Percentiles rank a stretch among this genome's conserved stretches.
These are phyloP conservation scores for Cerastis leucographa DNA, from an alignment of 2,888 invertebrate genomes.

Conservation along the genomic window DNA sequence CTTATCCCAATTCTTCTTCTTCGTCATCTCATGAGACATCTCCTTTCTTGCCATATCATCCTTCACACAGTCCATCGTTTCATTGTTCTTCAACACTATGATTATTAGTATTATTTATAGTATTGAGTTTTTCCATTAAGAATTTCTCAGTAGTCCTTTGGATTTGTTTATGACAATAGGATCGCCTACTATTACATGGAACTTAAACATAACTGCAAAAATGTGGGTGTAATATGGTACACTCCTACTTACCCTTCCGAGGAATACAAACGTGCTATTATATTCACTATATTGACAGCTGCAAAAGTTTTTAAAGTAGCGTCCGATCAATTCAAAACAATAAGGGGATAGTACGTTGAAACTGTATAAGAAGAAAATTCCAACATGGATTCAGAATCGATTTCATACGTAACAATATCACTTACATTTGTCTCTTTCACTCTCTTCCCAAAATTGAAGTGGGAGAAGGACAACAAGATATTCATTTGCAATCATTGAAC, in stretches of 20 bases:
- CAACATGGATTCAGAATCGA: slow-evolving; percentile 50
- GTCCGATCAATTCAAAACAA: background rate
- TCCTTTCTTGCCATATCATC: too few species aligned
- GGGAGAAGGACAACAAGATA: slow-evolving; percentile 35
- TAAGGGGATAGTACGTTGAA: background rate
- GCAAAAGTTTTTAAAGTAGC: background rate
- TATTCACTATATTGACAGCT: background rate
- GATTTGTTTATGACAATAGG: background rate
- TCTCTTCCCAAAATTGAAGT: slow-evolving; percentile 30
- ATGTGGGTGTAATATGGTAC: background rate
- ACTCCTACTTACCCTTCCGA: background rate
- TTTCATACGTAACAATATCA: slow-evolving; percentile 44
- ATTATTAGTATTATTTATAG: too few species aligned
- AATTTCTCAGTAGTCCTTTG: background rate
- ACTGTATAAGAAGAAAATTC: slow-evolving; percentile 22
- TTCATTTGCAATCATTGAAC: slow-evolving; percentile 59
- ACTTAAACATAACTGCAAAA: background rate
- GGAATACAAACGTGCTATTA: background rate
- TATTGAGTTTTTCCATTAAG: background rate
- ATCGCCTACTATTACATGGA: background rate
- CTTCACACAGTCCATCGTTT: too few species aligned
- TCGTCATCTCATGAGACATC: too few species aligned
- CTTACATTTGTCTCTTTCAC: slow-evolving; percentile 40
- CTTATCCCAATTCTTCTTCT: too few species aligned
- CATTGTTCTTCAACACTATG: too few species aligned